These are phyloP conservation scores for Octomys mimax DNA, from an alignment of 2,797 vertebrate genomes.

Conservation along the genomic window DNA sequence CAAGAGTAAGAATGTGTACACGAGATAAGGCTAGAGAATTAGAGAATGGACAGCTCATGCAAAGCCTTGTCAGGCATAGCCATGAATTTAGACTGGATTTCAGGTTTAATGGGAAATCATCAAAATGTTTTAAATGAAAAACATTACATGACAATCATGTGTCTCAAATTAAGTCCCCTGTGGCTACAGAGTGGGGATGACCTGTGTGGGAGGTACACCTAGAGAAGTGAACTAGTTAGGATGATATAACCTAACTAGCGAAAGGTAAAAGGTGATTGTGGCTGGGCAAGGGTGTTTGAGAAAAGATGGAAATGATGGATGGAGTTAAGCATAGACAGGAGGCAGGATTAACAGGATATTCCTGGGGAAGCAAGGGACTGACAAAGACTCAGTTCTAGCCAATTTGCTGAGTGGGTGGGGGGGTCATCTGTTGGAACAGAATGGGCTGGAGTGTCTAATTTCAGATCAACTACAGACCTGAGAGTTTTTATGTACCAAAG, in stretches of 20 bases:
- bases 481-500: not conserved
- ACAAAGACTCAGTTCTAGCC: not conserved
- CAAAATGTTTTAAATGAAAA: constrained; percentile 19
- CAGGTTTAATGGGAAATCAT: not conserved
- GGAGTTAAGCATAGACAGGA: not conserved
- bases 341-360: not conserved
- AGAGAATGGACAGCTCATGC: not conserved
- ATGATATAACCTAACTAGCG: not conserved
- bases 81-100: constrained; percentile 15
- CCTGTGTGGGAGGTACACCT: not conserved
- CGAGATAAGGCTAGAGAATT: not conserved
- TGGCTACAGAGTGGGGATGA: not conserved
- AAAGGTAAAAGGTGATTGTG: not conserved
- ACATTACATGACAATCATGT: not conserved
- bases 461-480: not conserved
- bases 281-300: not conserved
- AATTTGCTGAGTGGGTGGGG: not conserved
- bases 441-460: not conserved
- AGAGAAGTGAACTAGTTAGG: not conserved
- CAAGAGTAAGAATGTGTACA: not conserved
- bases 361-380: not conserved
- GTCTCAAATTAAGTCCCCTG: not conserved
- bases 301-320: not conserved
- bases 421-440: not conserved
- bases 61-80: not conserved